Percentiles rank a stretch among this genome's conserved stretches.
phyloP scores from a whole-genome alignment of 2,888 invertebrate species.

The Mesorhabditis belari region DNA sequence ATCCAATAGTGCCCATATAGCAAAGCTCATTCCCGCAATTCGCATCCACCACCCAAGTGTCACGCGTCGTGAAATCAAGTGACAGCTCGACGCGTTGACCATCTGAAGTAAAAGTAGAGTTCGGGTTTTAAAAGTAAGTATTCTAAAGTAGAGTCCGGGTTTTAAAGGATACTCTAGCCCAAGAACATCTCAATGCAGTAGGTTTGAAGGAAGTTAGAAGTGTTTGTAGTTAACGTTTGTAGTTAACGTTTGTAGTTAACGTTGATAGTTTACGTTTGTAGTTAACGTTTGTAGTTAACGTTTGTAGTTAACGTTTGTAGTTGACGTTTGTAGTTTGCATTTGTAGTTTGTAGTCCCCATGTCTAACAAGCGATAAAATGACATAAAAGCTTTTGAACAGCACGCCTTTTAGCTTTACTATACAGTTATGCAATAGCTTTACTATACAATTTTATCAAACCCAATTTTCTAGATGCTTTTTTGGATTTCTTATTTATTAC shows the following conservation, averaged over 20 bases:
- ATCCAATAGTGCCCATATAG: neutral
- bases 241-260: neutral
- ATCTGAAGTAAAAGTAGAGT: neutral
- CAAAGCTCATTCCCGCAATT: neutral
- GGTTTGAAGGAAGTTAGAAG: neutral
- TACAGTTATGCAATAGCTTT: too few species aligned
- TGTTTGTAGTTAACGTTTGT: neutral
- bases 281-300: too few species aligned
- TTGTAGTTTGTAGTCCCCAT: too few species aligned
- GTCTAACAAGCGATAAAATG: too few species aligned
- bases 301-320: too few species aligned
- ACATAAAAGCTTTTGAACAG: too few species aligned
- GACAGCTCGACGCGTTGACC: neutral
- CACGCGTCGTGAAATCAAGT: neutral
- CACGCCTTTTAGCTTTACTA: too few species aligned
- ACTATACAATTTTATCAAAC: too few species aligned
- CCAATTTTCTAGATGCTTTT: too few species aligned
- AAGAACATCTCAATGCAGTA: neutral
- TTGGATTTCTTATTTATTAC: too few species aligned
- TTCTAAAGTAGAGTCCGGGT: neutral
- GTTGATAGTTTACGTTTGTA: neutral
- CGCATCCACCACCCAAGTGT: neutral
- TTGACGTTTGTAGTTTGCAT: too few species aligned
- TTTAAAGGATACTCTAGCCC: neutral
- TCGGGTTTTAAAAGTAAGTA: neutral